A percentile compares a stretch with the other conserved stretches of the same genome.
phyloP scores from a whole-genome alignment of 2,113 vertebrate species.

The Progne subis region DNA sequence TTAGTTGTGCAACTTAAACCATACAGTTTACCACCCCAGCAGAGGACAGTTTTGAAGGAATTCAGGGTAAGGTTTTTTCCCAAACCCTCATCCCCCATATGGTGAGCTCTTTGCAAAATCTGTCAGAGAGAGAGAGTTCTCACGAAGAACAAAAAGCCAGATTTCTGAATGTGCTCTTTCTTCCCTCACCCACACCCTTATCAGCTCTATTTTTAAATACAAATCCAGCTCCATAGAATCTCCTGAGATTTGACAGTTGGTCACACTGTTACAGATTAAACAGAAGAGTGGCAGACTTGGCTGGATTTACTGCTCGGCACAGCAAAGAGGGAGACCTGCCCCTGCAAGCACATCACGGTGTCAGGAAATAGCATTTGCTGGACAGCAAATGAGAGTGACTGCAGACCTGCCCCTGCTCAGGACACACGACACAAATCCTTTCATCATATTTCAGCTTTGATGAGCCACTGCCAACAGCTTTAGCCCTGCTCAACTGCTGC shows the following conservation, averaged over 20 bases:
- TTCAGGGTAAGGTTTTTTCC: background rate
- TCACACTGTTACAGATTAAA: background rate
- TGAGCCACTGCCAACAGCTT: background rate
- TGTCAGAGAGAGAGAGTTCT: background rate
- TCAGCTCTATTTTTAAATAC: slow-evolving; percentile 39
- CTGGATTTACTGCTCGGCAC: background rate
- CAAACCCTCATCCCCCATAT: background rate
- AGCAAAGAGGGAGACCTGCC: background rate
- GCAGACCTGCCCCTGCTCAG: background rate
- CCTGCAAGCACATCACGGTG: background rate
- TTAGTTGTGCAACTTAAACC: background rate
- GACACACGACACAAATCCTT: background rate
- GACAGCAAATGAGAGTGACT: fast-evolving
- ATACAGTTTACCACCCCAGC: background rate
- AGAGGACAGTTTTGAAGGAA: background rate
- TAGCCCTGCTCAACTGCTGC: background rate
- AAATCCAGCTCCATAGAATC: background rate
- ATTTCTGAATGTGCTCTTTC: slow-evolving; percentile 9
- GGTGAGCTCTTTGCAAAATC: background rate
- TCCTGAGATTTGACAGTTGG: background rate
- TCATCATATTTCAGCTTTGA: background rate
- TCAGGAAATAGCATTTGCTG: background rate
- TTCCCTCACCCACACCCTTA: background rate
- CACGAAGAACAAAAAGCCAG: background rate
- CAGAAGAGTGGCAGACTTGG: background rate